Base-by-base conservation (phyloP, 2,888 invertebrate species). In the Notodromas monacha region DNA sequence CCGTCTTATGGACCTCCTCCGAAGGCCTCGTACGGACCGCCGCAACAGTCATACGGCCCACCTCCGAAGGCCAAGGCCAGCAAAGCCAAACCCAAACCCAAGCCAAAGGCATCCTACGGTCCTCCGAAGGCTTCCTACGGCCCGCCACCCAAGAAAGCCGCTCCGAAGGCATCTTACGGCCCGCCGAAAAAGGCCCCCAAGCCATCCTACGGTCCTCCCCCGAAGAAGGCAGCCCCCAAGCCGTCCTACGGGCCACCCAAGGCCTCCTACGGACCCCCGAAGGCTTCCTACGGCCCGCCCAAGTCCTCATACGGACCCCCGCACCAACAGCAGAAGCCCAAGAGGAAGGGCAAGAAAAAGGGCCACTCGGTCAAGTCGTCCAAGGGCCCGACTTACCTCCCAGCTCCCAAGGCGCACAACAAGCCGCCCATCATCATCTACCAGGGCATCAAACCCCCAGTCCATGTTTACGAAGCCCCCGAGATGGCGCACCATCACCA, bases 371-470 rank as follows among this genome's bases (percentile, higher is more conserved):
- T n/a, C n/a, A n/a, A n/a, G n/a, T n/a, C n/a, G n/a, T n/a, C n/a
- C n/a, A 4, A 29, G 6, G 31, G 31, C 12, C 30, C n/a, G 6
- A 35, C 38, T 30, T 44, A 42, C 34, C 38, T 40, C 3, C 39
- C 43, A 15, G 43, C 44, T 6, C 43, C 44, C 4, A 42, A 41
- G 27, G 41, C 40, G 12, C 40, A 40, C 38, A 38, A 41, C 33
- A 45, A 45, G 34, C 43, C 45, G n/a, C 45, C 46, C 16, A 46
- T 47, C 29, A 45, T 47, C 29, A 45, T 47, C 34, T 48, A 48
- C 37, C 45, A 47, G 34, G 46, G 46, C 13, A 41, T 45, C 26
- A 37, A 43, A 28, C 47, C 46, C 14, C 47, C 48, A 14, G 43
- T 48, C 3, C 45, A 46, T 32, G 47, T 48, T 3, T 47, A 45